Evolutionary conservation across 2,113 vertebrate species (phyloP).

Genomic region (Struthidea cinerea): DNA sequence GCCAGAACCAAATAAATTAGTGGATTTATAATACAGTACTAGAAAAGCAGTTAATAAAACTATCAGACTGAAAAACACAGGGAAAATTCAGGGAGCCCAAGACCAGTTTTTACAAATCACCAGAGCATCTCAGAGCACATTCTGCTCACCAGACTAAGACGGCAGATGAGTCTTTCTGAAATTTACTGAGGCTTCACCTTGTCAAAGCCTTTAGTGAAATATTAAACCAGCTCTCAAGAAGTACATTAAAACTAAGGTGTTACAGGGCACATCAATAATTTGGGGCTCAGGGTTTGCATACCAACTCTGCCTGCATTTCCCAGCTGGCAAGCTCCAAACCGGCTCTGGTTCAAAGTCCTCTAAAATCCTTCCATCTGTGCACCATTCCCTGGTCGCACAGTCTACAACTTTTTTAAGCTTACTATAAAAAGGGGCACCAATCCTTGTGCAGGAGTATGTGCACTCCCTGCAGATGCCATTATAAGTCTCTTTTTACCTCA

Average conservation of each 20-base stretch:
- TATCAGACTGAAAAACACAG: neutral
- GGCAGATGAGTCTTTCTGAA: neutral
- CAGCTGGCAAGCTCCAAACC: neutral
- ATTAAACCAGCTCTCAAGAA: neutral
- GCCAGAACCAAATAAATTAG: neutral
- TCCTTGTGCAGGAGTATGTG: neutral
- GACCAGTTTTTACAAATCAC: neutral
- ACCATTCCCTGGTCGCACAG: neutral
- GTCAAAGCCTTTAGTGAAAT: neutral
- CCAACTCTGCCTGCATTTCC: neutral
- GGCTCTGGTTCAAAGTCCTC: neutral
- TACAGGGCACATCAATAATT: neutral
- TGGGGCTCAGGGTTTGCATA: neutral
- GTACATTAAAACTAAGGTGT: neutral
- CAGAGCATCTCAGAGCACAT: neutral
- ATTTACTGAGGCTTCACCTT: neutral
- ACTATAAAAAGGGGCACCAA: neutral
- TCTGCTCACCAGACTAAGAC: neutral
- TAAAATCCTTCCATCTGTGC: neutral
- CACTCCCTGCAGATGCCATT: neutral
- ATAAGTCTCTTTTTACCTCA: neutral
- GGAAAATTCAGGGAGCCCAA: neutral
- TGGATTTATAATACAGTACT: neutral
- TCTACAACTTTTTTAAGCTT: neutral
- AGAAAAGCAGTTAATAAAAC: slow-evolving; percentile 7